Percentiles rank a stretch among this genome's conserved stretches.
phyloP scores from a whole-genome alignment of 2,888 invertebrate species.

The Cephus runcator region DNA sequence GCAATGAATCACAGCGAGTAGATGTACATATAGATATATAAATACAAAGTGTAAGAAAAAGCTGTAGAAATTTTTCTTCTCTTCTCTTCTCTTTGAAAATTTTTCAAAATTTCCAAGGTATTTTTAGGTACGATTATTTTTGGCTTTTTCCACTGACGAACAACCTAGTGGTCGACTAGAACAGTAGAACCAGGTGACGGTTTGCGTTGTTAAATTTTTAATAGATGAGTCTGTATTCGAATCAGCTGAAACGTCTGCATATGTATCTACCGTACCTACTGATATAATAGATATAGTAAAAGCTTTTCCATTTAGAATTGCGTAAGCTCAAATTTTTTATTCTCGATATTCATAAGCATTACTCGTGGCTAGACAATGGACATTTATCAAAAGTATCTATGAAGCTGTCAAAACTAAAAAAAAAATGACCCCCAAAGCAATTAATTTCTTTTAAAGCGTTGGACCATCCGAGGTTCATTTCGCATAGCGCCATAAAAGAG shows the following conservation, averaged over 20 bases:
- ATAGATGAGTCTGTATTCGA: neutral
- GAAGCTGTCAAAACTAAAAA: neutral
- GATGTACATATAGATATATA: neutral
- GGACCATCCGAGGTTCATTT: neutral
- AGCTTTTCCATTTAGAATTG: neutral
- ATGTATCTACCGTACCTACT: neutral
- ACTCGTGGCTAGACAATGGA: neutral
- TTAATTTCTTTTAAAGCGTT: neutral
- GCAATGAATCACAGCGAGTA: slow-evolving; percentile 24
- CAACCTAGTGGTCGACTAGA: too few relatives aligned
- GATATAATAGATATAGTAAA: neutral
- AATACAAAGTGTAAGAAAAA: neutral
- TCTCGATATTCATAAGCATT: neutral
- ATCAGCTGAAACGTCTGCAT: neutral
- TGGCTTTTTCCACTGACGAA: neutral
- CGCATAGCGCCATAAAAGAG: neutral
- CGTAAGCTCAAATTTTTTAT: neutral
- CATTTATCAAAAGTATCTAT: neutral
- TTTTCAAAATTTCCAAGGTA: neutral
- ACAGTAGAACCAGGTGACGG: neutral
- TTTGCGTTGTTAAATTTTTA: neutral
- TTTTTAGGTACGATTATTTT: neutral
- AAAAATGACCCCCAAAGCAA: neutral
- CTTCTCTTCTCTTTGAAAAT: too few relatives aligned
- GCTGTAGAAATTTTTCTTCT: too few relatives aligned